Evolutionary conservation across 2,888 invertebrate species (phyloP).

Genomic region (Calameuta pallipes): DNA sequence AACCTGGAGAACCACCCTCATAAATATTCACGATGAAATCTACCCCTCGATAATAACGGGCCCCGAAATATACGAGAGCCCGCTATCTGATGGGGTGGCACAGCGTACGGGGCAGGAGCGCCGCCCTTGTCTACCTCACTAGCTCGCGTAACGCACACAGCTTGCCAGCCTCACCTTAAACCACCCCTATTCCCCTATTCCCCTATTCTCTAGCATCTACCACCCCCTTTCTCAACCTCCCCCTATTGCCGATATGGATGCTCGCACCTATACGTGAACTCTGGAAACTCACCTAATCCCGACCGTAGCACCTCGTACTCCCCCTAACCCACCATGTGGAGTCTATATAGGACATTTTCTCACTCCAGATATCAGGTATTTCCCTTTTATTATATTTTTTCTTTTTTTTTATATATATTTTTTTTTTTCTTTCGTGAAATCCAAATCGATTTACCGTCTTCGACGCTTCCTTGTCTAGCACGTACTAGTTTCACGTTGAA

Average conservation of each 20-base stretch:
- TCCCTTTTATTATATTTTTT: not conserved
- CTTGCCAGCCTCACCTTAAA: conserved; percentile 19
- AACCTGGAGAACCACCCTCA: conserved; percentile 52
- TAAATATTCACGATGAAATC: conserved; percentile 66
- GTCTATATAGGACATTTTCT: not conserved
- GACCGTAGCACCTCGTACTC: not conserved
- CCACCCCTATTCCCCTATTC: conserved; percentile 35
- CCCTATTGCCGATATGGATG: not conserved
- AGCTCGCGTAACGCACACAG: conserved; percentile 33
- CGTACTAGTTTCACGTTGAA: not conserved
- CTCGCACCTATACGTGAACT: not conserved
- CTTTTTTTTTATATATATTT: too few species aligned
- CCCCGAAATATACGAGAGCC: conserved; percentile 55
- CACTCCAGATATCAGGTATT: not conserved
- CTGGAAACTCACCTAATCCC: conserved; percentile 1
- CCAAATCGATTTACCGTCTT: not conserved
- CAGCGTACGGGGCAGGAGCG: conserved; percentile 26
- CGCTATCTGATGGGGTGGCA: conserved; percentile 46
- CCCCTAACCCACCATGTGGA: not conserved
- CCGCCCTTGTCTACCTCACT: conserved; percentile 32
- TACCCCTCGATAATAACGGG: conserved; percentile 65
- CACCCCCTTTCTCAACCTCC: not conserved
- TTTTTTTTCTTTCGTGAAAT: not conserved
- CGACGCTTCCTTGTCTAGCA: not conserved
- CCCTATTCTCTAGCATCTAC: conserved; percentile 15